Evolutionary conservation across 2,888 invertebrate genomes (phyloP).

Genomic region (Tachina lurida): DNA sequence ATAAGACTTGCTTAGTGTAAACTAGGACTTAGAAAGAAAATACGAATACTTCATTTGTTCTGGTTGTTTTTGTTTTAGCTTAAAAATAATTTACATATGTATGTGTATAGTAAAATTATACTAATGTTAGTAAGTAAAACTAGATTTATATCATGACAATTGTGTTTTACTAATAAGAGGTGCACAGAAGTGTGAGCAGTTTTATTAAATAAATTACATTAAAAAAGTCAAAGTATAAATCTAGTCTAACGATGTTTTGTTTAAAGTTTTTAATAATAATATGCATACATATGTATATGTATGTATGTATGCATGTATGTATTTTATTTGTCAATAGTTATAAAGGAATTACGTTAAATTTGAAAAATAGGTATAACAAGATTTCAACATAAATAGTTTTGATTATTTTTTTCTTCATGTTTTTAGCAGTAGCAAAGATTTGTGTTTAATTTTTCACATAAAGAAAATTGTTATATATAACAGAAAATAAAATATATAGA

Average conservation of each 20-base stretch:
- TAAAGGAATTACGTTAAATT: constrained; percentile 8
- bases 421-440: constrained; percentile 14
- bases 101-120: too few relatives aligned
- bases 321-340: constrained; percentile 13
- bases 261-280: constrained; percentile 23
- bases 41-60: too few relatives aligned
- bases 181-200: neutral
- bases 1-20: too few relatives aligned
- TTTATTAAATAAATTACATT: too few relatives aligned
- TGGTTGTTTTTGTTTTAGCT: too few relatives aligned
- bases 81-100: too few relatives aligned
- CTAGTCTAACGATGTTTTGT: constrained; percentile 11
- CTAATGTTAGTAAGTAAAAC: neutral
- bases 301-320: neutral
- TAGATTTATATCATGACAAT: neutral
- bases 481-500: constrained; percentile 51
- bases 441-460: neutral
- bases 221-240: neutral
- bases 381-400: constrained; percentile 38
- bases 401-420: neutral
- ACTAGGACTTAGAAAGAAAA: too few relatives aligned
- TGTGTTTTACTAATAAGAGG: neutral
- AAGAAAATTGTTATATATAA: constrained; percentile 22
- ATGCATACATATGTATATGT: too few relatives aligned
- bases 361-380: constrained; percentile 34